phyloP scores from a whole-genome alignment of 2,888 invertebrate genomes.

The Plagiodera versicolora region DNA sequence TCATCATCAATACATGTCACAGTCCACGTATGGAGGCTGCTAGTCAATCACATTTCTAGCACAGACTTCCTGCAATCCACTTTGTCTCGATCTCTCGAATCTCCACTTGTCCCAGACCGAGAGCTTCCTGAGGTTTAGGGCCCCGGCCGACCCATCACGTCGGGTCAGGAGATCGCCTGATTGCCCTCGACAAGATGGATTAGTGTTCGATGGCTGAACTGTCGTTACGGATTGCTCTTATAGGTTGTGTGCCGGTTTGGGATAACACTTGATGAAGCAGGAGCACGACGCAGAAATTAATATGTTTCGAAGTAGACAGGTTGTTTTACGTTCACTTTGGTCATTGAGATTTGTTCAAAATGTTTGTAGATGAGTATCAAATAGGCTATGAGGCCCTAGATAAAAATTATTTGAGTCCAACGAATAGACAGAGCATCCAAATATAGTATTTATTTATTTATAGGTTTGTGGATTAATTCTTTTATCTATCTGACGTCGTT shows the following conservation, averaged over 20 bases:
- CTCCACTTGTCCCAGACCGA: slow-evolving; percentile 32
- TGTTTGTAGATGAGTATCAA: too few relatives aligned
- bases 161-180: slow-evolving; percentile 40
- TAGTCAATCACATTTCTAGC: slow-evolving; percentile 45
- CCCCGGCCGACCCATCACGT: slow-evolving; percentile 43
- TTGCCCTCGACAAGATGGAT: slow-evolving; percentile 45
- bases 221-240: slow-evolving; percentile 26
- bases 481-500: too few relatives aligned
- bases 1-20: slow-evolving; percentile 57
- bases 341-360: too few relatives aligned
- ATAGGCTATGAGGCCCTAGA: too few relatives aligned
- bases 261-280: slow-evolving; percentile 20
- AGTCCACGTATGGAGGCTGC: slow-evolving; percentile 53
- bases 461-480: too few relatives aligned
- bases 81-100: slow-evolving; percentile 31
- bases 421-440: too few relatives aligned
- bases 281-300: neutral
- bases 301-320: neutral
- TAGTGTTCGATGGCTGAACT: slow-evolving; percentile 27
- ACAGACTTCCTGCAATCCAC: slow-evolving; percentile 27
- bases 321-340: too few relatives aligned
- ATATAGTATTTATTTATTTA: too few relatives aligned
- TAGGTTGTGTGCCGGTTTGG: slow-evolving; percentile 25
- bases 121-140: slow-evolving; percentile 28
- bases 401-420: too few relatives aligned